phyloP scores from a whole-genome alignment of 1,140 invertebrate genomes.

The Notospermus geniculatus region DNA sequence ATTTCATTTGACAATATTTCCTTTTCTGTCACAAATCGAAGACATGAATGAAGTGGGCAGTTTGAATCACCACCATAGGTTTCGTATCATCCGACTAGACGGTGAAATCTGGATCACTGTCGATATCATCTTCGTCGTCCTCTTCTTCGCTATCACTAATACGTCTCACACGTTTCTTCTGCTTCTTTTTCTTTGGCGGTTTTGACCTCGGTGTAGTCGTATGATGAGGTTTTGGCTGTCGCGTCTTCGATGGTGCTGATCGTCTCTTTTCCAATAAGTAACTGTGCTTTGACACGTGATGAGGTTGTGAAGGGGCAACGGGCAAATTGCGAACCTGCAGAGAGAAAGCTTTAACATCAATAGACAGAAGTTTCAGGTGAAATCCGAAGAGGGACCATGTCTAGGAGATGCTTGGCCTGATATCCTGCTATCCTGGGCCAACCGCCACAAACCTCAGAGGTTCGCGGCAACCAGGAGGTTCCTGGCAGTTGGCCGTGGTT shows the following conservation, averaged over 20 bases:
- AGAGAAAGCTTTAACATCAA: slow-evolving; percentile 1
- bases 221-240: slow-evolving; percentile 20
- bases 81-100: no score
- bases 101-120: slow-evolving; percentile 45
- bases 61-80: no score
- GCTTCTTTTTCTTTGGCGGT: slow-evolving; percentile 34
- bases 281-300: slow-evolving; percentile 18
- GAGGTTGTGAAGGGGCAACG: slow-evolving; percentile 12
- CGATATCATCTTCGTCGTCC: slow-evolving; percentile 46
- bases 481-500: no score
- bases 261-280: slow-evolving; percentile 13
- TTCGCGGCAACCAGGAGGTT: no score
- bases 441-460: no score
- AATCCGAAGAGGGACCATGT: no score
- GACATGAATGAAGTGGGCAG: no score
- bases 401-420: no score
- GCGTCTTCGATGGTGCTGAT: neutral
- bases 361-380: neutral
- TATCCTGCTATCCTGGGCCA: no score
- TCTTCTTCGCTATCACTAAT: slow-evolving; percentile 37
- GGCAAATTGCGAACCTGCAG: no score
- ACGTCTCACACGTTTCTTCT: slow-evolving; percentile 35
- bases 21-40: no score
- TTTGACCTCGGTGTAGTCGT: slow-evolving; percentile 21
- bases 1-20: no score